These are phyloP conservation scores for Xanthorhoe designata DNA, from an alignment of 2,888 invertebrate genomes.

Conservation along the genomic window DNA sequence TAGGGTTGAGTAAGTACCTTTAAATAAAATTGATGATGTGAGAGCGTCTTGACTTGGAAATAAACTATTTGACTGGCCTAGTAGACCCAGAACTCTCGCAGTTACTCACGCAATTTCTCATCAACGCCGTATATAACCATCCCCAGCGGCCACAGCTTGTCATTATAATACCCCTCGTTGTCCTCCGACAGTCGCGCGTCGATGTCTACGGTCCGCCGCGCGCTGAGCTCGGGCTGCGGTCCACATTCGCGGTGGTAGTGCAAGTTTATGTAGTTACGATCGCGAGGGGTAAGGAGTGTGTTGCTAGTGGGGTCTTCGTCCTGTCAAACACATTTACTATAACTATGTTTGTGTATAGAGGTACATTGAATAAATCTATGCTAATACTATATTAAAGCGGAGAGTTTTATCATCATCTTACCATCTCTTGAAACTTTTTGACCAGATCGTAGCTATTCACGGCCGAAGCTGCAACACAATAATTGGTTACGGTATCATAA, in stretches of 20 bases:
- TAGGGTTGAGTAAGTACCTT: no score
- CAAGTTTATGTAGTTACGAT: conserved; percentile 67
- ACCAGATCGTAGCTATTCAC: conserved; percentile 65
- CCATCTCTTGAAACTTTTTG: conserved; percentile 59
- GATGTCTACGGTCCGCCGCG: no score
- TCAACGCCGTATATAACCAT: conserved; percentile 64
- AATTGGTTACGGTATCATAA: not conserved
- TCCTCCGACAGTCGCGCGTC: conserved; percentile 37
- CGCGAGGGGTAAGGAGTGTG: conserved; percentile 48
- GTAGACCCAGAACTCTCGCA: no score
- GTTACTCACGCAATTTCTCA: conserved; percentile 50
- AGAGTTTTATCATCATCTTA: conserved; percentile 30
- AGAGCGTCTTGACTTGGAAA: no score
- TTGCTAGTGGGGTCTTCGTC: conserved; percentile 36
- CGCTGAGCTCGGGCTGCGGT: conserved; percentile 17
- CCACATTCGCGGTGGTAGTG: conserved; percentile 66
- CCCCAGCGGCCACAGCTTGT: conserved; percentile 68
- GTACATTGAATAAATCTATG: not conserved
- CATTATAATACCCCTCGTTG: conserved; percentile 55
- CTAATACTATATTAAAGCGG: not conserved
- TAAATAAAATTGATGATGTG: no score
- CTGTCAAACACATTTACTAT: conserved; percentile 37
- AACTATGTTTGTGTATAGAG: no score
- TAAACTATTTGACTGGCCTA: no score
- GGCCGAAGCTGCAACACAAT: conserved; percentile 49